Evolutionary conservation across 2,113 vertebrate species (phyloP).

Genomic region (Triplophysa siluroides): DNA sequence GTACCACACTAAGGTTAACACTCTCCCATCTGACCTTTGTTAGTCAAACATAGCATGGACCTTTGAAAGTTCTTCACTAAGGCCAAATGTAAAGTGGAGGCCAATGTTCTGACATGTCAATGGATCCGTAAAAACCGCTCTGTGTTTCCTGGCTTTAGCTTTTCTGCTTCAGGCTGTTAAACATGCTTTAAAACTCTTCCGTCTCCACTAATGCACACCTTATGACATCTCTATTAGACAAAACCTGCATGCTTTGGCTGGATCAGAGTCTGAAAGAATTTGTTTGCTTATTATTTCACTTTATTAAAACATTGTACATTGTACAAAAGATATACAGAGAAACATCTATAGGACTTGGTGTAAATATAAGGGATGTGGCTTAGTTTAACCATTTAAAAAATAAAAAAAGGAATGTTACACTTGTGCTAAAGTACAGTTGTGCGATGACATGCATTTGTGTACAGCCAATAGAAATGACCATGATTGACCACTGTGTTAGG

Average conservation of each 20-base stretch:
- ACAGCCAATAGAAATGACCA: constrained; percentile 57
- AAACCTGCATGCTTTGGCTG: constrained; percentile 70
- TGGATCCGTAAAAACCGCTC: constrained; percentile 48
- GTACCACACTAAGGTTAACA: constrained; percentile 2
- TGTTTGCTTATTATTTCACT: constrained; percentile 63
- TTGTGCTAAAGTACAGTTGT: constrained; percentile 70
- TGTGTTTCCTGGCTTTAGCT: constrained; percentile 51
- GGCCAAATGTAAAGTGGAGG: constrained; percentile 24
- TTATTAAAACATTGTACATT: constrained; percentile 73
- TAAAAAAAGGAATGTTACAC: constrained; percentile 64
- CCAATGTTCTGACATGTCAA: constrained; percentile 21
- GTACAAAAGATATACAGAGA: constrained; percentile 71
- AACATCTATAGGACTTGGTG: constrained; percentile 68
- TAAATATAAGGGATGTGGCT: constrained; percentile 71
- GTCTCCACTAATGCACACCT: constrained; percentile 50
- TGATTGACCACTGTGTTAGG: constrained; percentile 39
- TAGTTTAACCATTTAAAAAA: constrained; percentile 64
- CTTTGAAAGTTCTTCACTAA: constrained; percentile 36
- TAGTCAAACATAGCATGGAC: constrained; percentile 23
- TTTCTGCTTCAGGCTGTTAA: constrained; percentile 52
- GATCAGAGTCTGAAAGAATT: constrained; percentile 54
- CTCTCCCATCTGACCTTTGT: not conserved
- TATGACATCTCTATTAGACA: constrained; percentile 60
- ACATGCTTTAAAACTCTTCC: constrained; percentile 42
- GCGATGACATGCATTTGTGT: constrained; percentile 60